Evolutionary conservation across 2,888 invertebrate genomes (phyloP).

Genomic region (Steromphala cineraria): DNA sequence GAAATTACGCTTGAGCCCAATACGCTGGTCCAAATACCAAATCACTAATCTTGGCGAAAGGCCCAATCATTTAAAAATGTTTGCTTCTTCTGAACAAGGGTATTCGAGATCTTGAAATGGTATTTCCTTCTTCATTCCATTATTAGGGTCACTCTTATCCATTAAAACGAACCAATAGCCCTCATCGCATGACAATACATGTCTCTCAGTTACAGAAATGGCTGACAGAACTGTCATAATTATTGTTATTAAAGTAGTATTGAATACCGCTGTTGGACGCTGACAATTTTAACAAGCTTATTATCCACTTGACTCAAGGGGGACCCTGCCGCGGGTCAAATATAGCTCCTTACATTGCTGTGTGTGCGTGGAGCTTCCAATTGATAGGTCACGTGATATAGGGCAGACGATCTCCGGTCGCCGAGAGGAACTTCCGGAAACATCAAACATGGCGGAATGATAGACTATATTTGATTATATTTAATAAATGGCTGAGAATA

Average conservation of each 20-base stretch:
- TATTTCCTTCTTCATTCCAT: no score
- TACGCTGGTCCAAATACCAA: no score
- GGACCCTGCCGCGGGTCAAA: not conserved
- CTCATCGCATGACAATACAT: no score
- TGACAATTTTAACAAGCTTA: constrained; percentile 9
- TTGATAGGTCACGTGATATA: constrained; percentile 14
- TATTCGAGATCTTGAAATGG: no score
- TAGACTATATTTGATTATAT: constrained; percentile 19
- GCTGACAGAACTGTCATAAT: no score
- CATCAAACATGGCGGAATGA: not conserved
- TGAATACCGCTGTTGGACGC: not conserved
- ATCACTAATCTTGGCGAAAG: no score
- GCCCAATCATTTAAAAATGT: no score
- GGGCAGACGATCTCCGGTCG: constrained; percentile 6
- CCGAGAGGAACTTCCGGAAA: constrained; percentile 9
- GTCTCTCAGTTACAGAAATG: no score
- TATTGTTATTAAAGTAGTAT: not conserved
- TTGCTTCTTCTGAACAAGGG: no score
- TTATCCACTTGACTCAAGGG: constrained; percentile 2
- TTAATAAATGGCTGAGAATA: constrained; percentile 13
- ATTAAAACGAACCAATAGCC: no score
- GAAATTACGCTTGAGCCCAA: no score
- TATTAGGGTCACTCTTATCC: no score
- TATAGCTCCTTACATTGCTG: not conserved
- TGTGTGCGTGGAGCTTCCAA: not conserved